phyloP scores from a whole-genome alignment of 2,888 invertebrate species.

The Oscheius myriophilus region DNA sequence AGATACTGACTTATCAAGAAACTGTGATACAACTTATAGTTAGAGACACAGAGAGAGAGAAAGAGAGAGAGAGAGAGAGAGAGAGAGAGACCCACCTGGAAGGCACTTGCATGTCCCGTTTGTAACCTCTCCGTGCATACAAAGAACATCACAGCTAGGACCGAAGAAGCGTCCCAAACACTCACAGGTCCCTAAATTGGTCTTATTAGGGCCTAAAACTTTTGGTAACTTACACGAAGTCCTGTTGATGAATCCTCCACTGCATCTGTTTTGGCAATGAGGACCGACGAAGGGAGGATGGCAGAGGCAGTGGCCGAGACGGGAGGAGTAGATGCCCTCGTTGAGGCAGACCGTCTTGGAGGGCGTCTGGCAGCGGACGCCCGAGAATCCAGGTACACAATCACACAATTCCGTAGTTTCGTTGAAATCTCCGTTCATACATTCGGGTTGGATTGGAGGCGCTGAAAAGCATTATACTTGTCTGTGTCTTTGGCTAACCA shows the following conservation, averaged over 20 bases:
- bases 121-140: conserved; percentile 45
- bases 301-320: conserved; percentile 41
- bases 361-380: conserved; percentile 10
- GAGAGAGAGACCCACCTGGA: background rate
- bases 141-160: conserved; percentile 29
- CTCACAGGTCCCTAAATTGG: conserved; percentile 23
- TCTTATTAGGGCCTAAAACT: background rate
- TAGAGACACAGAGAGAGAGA: background rate
- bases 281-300: conserved; percentile 39
- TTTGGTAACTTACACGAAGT: conserved; percentile 42
- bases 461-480: conserved; percentile 11
- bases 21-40: background rate
- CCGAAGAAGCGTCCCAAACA: conserved; percentile 23
- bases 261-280: conserved; percentile 41
- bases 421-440: conserved; percentile 42
- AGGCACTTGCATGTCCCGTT: conserved; percentile 30
- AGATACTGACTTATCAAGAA: no score
- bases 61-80: no score
- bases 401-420: conserved; percentile 43
- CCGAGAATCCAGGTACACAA: conserved; percentile 29
- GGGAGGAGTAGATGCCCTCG: conserved; percentile 38
- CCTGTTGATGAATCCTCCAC: conserved; percentile 39
- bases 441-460: conserved; percentile 10
- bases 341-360: conserved; percentile 37
- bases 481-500: no score